Conservation (phyloP, 2,797 vertebrate species). For the Tiaroga cobitis region DNA sequence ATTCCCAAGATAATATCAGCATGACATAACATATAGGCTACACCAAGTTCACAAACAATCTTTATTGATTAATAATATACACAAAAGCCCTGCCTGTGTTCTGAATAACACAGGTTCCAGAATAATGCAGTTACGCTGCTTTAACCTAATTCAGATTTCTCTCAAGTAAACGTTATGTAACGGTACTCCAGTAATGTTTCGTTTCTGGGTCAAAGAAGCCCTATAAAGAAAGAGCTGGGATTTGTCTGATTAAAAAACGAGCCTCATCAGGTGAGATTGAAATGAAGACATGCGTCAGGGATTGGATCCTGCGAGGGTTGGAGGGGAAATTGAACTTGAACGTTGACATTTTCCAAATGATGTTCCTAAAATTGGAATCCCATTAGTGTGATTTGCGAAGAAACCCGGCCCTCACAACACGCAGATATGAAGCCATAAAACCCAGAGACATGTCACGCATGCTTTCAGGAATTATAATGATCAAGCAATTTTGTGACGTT, state of each 20-base stretch:
- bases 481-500: background rate
- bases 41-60: background rate
- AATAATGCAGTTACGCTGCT: constrained; percentile 9
- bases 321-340: constrained; percentile 60
- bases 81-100: background rate
- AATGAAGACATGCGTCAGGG: constrained; percentile 59
- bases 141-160: constrained; percentile 28
- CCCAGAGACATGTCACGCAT: background rate
- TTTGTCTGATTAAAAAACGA: constrained; percentile 47
- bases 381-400: constrained; percentile 54
- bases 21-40: background rate
- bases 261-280: constrained; percentile 55
- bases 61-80: background rate
- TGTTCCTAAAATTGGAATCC: constrained; percentile 61
- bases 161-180: constrained; percentile 48
- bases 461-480: constrained; percentile 6
- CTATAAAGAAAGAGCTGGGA: constrained; percentile 43
- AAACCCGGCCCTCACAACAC: constrained; percentile 39
- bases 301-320: constrained; percentile 57
- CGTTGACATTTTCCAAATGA: constrained; percentile 62
- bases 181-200: constrained; percentile 16
- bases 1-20: background rate
- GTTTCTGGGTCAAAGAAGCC: constrained; percentile 55
- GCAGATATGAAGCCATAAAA: constrained; percentile 3
- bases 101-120: background rate